A percentile compares a stretch with the other conserved stretches of the same genome.
Conservation (phyloP, 2,888 invertebrate species). For the Lydus trimaculatus region DNA sequence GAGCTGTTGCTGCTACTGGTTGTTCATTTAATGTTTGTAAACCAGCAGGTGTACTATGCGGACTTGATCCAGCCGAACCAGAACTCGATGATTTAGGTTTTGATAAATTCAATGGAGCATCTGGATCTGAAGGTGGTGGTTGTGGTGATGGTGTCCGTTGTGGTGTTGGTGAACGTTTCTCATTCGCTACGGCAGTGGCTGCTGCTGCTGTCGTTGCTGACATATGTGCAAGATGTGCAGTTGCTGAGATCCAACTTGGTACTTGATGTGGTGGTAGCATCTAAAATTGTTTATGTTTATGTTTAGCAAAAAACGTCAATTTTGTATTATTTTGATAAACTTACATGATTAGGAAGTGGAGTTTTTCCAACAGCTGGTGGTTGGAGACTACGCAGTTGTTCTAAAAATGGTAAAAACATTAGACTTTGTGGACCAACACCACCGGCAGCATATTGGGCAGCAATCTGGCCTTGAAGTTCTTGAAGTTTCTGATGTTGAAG, state of each 20-base stretch:
- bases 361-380: slow-evolving; percentile 52
- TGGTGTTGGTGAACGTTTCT: slow-evolving; percentile 54
- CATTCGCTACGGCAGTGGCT: slow-evolving; percentile 46
- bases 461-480: slow-evolving; percentile 68
- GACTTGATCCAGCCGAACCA: slow-evolving; percentile 65
- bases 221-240: slow-evolving; percentile 77
- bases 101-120: slow-evolving; percentile 86
- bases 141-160: slow-evolving; percentile 56
- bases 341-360: slow-evolving; percentile 57
- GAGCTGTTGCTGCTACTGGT: slow-evolving; percentile 65
- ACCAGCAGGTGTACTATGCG: slow-evolving; percentile 58
- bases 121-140: slow-evolving; percentile 66
- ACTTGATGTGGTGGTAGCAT: slow-evolving; percentile 66
- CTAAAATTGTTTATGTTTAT: slow-evolving; percentile 49
- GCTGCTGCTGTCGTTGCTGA: slow-evolving; percentile 60
- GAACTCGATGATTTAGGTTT: slow-evolving; percentile 75
- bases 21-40: slow-evolving; percentile 62
- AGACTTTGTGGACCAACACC: slow-evolving; percentile 68
- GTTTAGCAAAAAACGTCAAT: neutral
- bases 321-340: slow-evolving; percentile 31
- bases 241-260: slow-evolving; percentile 70
- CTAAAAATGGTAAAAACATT: slow-evolving; percentile 75
- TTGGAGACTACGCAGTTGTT: slow-evolving; percentile 64
- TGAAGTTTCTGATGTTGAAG: slow-evolving; percentile 65
- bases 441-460: slow-evolving; percentile 61